Base-by-base conservation (phyloP, 1,140 invertebrate genomes). In the Monochamus saltuarius region DNA sequence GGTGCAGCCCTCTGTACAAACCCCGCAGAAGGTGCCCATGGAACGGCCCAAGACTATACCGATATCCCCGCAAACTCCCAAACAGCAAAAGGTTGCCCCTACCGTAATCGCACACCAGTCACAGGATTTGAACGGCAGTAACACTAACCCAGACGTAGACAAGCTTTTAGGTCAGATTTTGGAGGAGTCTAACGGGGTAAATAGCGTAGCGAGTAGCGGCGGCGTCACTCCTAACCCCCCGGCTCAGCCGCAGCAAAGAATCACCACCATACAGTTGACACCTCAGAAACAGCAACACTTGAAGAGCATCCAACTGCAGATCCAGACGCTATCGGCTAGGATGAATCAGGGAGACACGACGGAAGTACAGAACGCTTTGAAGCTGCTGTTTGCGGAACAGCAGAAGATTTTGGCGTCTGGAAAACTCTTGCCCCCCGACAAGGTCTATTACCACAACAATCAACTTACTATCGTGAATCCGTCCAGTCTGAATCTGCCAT, bases 341-440 rank as follows among this genome's bases (percentile, higher is more conserved):
- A 72, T 83, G 17, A 77, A 74, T 29, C 62, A 75, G 11, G 70
- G 73, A 11, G 78, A 82, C 46, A 9, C 22, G 22, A 65, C 59
- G 54, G 70, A 75, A 10, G 78, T 80, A 71, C 78, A 81, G 66
- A 70, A 77, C 45, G 75, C 80, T 3, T 62, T 86, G 40, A 84
- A 84, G 62, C 75, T 78, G 14, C 63, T 86, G 9, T 83, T 83
- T 67, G 74, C 77, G 11, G 83, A 85, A 56, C 85, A 86, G 68
- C 82, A 85, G 54, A 83, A 84, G 62, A 86, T 86, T 55, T 68
- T 86, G 51, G 78, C 83, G 3, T 79, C 81, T 0, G 84, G 84
- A 14, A 86, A 85, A 76, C 73, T 85, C 54, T 77, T 86, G 57
- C 82, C 84, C 7, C 84, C 83, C 10, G 78, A 75, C 61, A 76